Base-by-base conservation (phyloP, 1,140 invertebrate species). In the Bombus vancouverensis region DNA sequence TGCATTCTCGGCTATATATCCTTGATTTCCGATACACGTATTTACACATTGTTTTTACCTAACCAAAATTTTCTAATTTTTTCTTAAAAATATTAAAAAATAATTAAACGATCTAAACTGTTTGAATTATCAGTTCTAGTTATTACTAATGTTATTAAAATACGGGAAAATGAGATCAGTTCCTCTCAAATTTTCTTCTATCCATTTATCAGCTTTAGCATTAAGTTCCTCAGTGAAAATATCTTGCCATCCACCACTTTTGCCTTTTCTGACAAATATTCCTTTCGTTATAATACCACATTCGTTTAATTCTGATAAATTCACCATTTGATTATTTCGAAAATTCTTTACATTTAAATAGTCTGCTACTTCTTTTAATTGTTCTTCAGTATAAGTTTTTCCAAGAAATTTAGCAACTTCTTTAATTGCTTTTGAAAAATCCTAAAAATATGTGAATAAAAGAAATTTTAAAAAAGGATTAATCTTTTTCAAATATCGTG, bases 291-390 rank as follows among this genome's bases (percentile, higher is more conserved):
- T 91, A 4, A 97, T 94, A 18, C 95, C 95, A 15, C 96, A 95
- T 28, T 96, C 96, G 81, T 95, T 96, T 88, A 97, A 95, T 80
- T 96, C 95, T 66, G 96, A 95, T 0, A 81, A 86, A 93, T 97
- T 97, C 0, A 97, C 96, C 13, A 96, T 96, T 72, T 95, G 95
- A 94, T 98, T 98, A 22, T 96, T 95, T 72, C 96, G 96, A 92
- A 98, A 98, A 91, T 96, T 97, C 39, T 96, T 95, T 83, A 98
- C 97, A 88, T 96, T 96, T 15, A 97, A 94, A 90, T 97, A 96
- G 39, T 97, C 91, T 12, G 95, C 94, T 3, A 98, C 92, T 44
- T 94, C 93, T 2, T 93, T 87, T 3, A 97, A 89, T 87, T 97
- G 92, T 53, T 96, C 95, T 0, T 96, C 92, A 2, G 92, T 95